These are phyloP conservation scores for Rhinoptilus africanus DNA, from an alignment of 2,113 vertebrate species.

Conservation along the genomic window DNA sequence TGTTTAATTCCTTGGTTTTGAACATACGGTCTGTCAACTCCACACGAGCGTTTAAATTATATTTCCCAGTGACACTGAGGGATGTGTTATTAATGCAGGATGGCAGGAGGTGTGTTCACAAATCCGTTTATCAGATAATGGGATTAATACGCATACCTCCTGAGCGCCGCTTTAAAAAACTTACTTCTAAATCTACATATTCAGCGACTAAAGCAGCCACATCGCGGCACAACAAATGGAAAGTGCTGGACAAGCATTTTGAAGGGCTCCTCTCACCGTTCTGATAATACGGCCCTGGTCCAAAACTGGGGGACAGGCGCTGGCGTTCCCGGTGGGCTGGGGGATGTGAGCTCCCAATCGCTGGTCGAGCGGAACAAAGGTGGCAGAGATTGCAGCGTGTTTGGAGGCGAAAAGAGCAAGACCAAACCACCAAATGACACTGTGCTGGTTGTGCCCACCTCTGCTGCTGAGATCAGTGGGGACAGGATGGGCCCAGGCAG, in stretches of 20 bases:
- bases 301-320: background rate
- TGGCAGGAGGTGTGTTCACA: constrained; percentile 60
- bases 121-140: constrained; percentile 77
- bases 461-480: background rate
- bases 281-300: background rate
- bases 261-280: background rate
- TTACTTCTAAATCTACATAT: constrained; percentile 66
- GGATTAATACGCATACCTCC: constrained; percentile 63
- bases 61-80: constrained; percentile 54
- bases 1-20: constrained; percentile 54
- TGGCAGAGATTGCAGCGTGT: background rate
- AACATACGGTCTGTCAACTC: constrained; percentile 23
- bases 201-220: constrained; percentile 31
- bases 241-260: constrained; percentile 52
- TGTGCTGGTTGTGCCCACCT: background rate
- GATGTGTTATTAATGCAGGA: constrained; percentile 18
- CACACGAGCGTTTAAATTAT: constrained; percentile 61
- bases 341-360: background rate
- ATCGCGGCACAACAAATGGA: constrained; percentile 52
- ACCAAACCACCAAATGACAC: background rate
- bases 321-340: background rate
- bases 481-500: background rate
- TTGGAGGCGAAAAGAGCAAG: background rate
- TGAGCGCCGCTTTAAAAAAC: constrained; percentile 41
- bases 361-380: background rate